Base-by-base conservation (phyloP, 2,888 invertebrate genomes). In the Coenonympha arcania region DNA sequence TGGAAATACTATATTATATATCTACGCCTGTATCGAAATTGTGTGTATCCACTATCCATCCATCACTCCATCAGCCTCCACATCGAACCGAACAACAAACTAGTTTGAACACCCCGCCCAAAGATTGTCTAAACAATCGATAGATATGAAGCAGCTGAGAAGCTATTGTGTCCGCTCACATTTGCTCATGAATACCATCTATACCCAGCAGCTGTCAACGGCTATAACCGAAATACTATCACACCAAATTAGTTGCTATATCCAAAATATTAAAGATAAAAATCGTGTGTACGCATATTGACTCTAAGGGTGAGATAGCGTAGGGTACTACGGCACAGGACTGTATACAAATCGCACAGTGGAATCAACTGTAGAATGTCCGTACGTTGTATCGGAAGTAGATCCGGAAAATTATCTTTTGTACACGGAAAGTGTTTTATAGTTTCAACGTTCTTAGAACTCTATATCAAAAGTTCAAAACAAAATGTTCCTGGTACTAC, bases 41-140 rank as follows among this genome's bases (percentile, higher is more conserved):
- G n/a, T 24, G 37, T 37, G 28, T 46, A 46, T 40, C 40, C 15
- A n/a, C n/a, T n/a, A n/a, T n/a, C n/a, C n/a, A n/a, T n/a, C n/a
- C n/a, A n/a, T n/a, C n/a, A n/a, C n/a, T n/a, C n/a, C n/a, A 33
- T 36, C 24, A 36, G 4, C 44, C 34, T 26, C 19, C 37, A 36
- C 37, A 42, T 39, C 42, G 37, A 24, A 9, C 36, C 41, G 22
- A 47, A 50, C 48, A 34, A 48, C 53, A 52, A 55, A 55, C 48
- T 44, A 55, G 36, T 48, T 43, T 24, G 48, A 55, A 45, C 50
- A 39, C 44, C 50, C 50, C 53, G 55, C 53, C 52, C 50, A 43
- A 44, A 57, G 55, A 57, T 55, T 59, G 60, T 57, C 55, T 57
- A 55, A 60, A 60, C 57, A 57, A 59, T 58, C 57, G 55, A 60